Conservation (phyloP, 2,797 vertebrate genomes). For the Eupleurogrammus muticus region DNA sequence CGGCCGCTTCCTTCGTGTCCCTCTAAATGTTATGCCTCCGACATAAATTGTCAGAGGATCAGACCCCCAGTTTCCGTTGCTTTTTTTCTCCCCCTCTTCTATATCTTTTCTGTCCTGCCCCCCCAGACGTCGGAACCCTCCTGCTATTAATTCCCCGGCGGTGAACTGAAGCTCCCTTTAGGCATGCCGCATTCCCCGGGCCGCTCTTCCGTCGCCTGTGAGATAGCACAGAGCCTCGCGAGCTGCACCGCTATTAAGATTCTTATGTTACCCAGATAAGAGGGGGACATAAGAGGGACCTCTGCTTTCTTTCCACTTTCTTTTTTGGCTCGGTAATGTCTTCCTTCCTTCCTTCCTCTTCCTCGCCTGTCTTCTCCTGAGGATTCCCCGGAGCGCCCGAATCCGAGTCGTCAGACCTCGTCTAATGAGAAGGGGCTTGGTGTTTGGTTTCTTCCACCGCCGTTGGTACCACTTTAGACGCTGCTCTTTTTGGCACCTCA, state of each 20-base stretch:
- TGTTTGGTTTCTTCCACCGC: constrained; percentile 49
- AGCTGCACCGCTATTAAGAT: constrained; percentile 68
- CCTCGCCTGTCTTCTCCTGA: constrained; percentile 17
- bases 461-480: constrained; percentile 46
- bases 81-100: constrained; percentile 8
- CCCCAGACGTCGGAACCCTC: constrained; percentile 57
- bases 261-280: constrained; percentile 73
- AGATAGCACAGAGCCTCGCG: constrained; percentile 71
- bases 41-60: constrained; percentile 55
- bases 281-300: constrained; percentile 52
- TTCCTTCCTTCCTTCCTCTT: constrained; percentile 37
- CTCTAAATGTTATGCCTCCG: constrained; percentile 50
- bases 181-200: constrained; percentile 58
- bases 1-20: constrained; percentile 45
- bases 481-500: constrained; percentile 34
- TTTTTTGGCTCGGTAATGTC: constrained; percentile 31
- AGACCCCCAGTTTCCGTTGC: constrained; percentile 46
- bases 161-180: constrained; percentile 53
- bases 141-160: constrained; percentile 63
- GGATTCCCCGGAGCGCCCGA: constrained; percentile 20
- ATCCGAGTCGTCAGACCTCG: constrained; percentile 42
- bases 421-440: constrained; percentile 41
- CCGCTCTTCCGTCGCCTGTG: constrained; percentile 64
- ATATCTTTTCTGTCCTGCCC: constrained; percentile 52
- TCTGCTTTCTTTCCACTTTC: constrained; percentile 55